These are phyloP conservation scores for Odontamblyopus rebecca DNA, from an alignment of 2,797 vertebrate species.

Conservation along the genomic window DNA sequence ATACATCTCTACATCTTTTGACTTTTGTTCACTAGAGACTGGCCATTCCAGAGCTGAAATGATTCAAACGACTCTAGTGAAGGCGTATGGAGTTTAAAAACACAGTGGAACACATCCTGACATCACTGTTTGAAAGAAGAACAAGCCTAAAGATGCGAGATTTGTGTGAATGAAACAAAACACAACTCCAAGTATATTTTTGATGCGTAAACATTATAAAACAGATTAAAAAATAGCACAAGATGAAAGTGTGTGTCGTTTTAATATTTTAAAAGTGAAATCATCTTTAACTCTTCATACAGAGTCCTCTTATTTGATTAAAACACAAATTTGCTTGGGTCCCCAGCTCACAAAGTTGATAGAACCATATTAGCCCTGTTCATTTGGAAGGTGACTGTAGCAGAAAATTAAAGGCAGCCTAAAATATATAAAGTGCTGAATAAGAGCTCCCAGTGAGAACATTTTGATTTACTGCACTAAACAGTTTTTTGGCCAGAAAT, in stretches of 20 bases:
- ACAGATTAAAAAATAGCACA: too few species aligned
- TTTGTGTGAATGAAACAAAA: too few species aligned
- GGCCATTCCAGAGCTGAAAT: too few species aligned
- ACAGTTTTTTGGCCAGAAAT: neutral
- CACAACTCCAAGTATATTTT: too few species aligned
- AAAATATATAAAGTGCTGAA: slow-evolving; percentile 3
- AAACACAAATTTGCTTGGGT: neutral
- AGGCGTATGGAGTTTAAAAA: too few species aligned
- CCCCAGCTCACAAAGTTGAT: neutral
- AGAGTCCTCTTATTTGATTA: neutral
- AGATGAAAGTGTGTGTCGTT: neutral
- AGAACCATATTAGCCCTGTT: neutral
- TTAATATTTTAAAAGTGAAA: neutral
- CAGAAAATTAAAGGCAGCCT: slow-evolving; percentile 10
- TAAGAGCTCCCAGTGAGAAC: slow-evolving; percentile 14
- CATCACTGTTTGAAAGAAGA: too few species aligned
- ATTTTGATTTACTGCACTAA: slow-evolving; percentile 16
- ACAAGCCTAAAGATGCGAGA: too few species aligned
- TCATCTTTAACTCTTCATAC: neutral
- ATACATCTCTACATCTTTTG: too few species aligned
- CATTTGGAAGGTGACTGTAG: neutral
- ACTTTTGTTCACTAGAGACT: too few species aligned
- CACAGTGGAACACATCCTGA: too few species aligned
- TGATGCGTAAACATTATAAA: too few species aligned
- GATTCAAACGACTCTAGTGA: too few species aligned